phyloP scores from a whole-genome alignment of 2,113 vertebrate species.

The Leucopsar rothschildi region DNA sequence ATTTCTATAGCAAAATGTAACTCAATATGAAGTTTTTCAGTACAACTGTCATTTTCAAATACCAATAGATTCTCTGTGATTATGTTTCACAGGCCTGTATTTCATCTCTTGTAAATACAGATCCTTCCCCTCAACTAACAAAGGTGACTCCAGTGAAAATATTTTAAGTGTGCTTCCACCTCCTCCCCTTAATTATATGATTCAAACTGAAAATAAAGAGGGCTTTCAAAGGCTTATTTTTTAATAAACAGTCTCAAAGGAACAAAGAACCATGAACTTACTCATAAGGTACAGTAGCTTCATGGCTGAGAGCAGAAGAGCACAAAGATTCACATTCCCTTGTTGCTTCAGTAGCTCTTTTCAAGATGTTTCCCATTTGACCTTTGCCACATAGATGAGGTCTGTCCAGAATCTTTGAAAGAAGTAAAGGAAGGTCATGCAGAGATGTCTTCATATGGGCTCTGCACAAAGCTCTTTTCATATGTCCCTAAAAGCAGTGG shows the following conservation, averaged over 20 bases:
- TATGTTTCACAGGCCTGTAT: not conserved
- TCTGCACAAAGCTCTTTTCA: constrained; percentile 70
- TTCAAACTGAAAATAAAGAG: constrained; percentile 15
- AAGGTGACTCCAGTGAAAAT: not conserved
- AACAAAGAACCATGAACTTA: constrained; percentile 31
- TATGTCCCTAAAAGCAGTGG: constrained; percentile 47
- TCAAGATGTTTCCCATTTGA: constrained; percentile 63
- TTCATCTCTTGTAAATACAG: not conserved
- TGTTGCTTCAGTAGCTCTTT: constrained; percentile 57
- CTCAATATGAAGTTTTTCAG: not conserved
- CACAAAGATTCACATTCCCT: constrained; percentile 25
- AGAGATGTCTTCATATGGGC: constrained; percentile 45
- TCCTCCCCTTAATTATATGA: not conserved
- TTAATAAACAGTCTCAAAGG: constrained; percentile 54
- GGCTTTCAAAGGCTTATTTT: constrained; percentile 43
- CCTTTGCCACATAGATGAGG: constrained; percentile 57
- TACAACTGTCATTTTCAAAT: not conserved
- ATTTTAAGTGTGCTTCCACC: not conserved
- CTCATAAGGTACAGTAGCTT: constrained; percentile 46
- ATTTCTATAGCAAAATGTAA: not conserved
- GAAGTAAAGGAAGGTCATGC: constrained; percentile 48
- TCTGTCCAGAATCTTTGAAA: constrained; percentile 17
- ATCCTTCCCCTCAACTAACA: not conserved
- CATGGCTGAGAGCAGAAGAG: constrained; percentile 41
- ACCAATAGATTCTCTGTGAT: not conserved